Evolutionary conservation across 1,140 invertebrate genomes (phyloP).

Genomic region (Drosophila bocki): DNA sequence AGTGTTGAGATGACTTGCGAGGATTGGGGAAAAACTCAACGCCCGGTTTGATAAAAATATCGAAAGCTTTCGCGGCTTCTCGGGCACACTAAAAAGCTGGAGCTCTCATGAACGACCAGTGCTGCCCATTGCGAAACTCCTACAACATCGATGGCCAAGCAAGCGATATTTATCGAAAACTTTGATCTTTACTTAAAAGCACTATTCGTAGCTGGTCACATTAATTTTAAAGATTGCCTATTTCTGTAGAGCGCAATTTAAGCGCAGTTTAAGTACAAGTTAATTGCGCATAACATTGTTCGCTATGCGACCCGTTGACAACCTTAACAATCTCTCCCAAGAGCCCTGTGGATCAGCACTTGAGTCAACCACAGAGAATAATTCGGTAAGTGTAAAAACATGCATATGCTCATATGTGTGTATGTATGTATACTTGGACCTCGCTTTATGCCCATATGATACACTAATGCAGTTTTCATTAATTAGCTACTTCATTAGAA

Average conservation of each 20-base stretch:
- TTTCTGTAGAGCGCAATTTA: neutral
- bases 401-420: too few species aligned
- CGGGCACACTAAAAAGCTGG: too few species aligned
- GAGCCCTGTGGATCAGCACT: neutral
- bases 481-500: too few species aligned
- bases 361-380: constrained; percentile 2
- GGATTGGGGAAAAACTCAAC: neutral
- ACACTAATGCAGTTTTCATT: too few species aligned
- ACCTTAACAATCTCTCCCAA: neutral
- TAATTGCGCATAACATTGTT: too few species aligned
- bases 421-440: too few species aligned
- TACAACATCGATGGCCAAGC: neutral
- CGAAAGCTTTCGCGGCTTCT: too few species aligned
- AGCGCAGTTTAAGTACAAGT: neutral
- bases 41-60: constrained; percentile 2
- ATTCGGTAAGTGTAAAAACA: neutral
- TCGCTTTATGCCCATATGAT: too few species aligned
- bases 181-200: neutral
- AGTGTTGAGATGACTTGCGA: neutral
- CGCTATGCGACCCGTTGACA: neutral
- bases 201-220: neutral
- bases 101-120: too few species aligned
- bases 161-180: neutral
- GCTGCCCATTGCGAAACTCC: too few species aligned
- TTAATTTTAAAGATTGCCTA: neutral